Evolutionary conservation across 1,140 invertebrate genomes (phyloP), one percentile per base, ranked within the genome.

Genomic region (Andricus grossulariae): DNA sequence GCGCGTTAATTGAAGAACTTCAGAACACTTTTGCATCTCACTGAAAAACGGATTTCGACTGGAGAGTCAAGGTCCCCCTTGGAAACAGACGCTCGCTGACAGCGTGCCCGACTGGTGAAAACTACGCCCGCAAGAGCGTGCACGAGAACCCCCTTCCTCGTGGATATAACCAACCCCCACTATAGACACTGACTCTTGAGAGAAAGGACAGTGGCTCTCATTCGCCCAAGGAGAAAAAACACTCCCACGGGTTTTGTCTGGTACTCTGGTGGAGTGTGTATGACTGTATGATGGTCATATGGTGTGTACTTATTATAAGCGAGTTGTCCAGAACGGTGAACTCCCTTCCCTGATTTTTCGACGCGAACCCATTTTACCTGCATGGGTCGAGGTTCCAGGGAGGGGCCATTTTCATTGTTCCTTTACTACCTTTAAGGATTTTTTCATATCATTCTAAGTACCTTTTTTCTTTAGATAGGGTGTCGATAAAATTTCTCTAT

Each of bases 201-300:
- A 90, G 90, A 91, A 91, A 91, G 90, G 90, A 82, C 88, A 90
- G 90, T 70, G 89, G 88, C 85, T 88, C 88, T 90, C 88, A 88
- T 79, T 52, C 80, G 45, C 78, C 55, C 52, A 57, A 71, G 74
- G 71, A 16, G 60, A 32, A 66, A 66, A 32, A 74, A 77, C 74
- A 77, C 76, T 79, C 78, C 73, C 74, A 76, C 16, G 60, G 60
- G n/a, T 15, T 13, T 25, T 4, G 8, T 45, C 25, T n/a, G 25
- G 13, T 66, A 66, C 39, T 45, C 10, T 45, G 8, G 39, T 11
- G 39, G 39, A 45, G 39, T 11, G 39, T 11, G 39, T 45, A 45
- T 45, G 39, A 45, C 10, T 45, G 39, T 45, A 45, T 45, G 39
- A 45, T 45, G 39, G 39, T 66, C 25, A 66, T 45, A 45, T 66